Evolutionary conservation across 2,113 vertebrate genomes (phyloP), one percentile per base, ranked within the genome.

Genomic region (Garra rufa): DNA sequence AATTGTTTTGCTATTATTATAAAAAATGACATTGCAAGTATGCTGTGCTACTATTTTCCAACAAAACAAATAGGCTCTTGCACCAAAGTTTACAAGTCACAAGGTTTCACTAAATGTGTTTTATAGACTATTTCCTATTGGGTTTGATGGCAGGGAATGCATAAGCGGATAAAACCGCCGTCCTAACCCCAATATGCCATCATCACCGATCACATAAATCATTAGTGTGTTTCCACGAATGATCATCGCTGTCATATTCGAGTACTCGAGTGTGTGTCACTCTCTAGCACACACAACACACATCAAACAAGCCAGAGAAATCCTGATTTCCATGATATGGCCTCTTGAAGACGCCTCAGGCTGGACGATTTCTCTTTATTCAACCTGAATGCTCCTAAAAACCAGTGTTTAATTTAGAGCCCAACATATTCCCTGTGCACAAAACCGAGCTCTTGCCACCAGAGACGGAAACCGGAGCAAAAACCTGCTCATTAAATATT

Each of bases 401-500:
- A 30, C 55, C 19, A 76, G 15, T 6, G 19, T 77, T 77, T 77
- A 57, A 57, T 57, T 77, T 41, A 19, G 48, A 76, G 75, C 75
- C 24, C 15, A 41, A 17, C 34, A 78, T 43, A 43, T 61, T 59
- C 76, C 13, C 76, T 61, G 59, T n/a, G 75, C 50, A 14, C 34
- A 28, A 57, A 76, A 38, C 50, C 9, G 50, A 57, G 50, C 77
- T 80, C 52, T 43, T 4, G 28, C 52, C 52, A 41, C 76, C 30
- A 14, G 76, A 78, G 75, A 78, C 13, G 19, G 34, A 59, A 61
- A n/a, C 52, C 13, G 13, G 24, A 21, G 50, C 26, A 19, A 28
- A 26, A 41, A 59, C 14, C 55, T 14, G 34, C 77, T 80, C 43
- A 43, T 80, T 65, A 81, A 44, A 57, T 41, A 77, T 57, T 81